phyloP scores from a whole-genome alignment of 2,113 vertebrate genomes.

The Upupa epops region DNA sequence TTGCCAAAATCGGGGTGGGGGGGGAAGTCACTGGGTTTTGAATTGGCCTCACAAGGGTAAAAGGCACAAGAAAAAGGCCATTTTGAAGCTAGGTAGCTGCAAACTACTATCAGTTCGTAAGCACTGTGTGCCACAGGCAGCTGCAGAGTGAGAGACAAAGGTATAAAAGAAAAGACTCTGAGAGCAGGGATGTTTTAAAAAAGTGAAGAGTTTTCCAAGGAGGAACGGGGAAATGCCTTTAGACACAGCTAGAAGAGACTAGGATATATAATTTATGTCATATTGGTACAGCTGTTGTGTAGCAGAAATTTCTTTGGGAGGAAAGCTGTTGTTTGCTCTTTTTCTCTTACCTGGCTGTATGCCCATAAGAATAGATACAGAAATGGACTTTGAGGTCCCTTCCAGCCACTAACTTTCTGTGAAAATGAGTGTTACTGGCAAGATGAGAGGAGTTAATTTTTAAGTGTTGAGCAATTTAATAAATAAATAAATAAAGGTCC shows the following conservation, averaged over 20 bases:
- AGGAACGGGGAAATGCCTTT: conserved; percentile 22
- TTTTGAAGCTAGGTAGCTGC: not conserved
- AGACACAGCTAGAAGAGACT: not conserved
- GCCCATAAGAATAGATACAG: not conserved
- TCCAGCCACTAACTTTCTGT: too few relatives aligned
- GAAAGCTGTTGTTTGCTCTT: not conserved
- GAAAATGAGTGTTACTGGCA: not conserved
- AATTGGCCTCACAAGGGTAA: not conserved
- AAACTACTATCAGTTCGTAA: not conserved
- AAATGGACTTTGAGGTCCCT: not conserved
- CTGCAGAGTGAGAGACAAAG: not conserved
- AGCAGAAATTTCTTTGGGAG: not conserved
- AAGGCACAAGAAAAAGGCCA: not conserved
- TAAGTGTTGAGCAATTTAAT: not conserved
- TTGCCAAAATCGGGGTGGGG: not conserved
- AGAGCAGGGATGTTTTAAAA: not conserved
- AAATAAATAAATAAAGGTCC: not conserved
- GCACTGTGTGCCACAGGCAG: not conserved
- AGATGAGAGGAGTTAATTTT: not conserved
- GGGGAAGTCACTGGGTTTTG: not conserved
- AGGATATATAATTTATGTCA: not conserved
- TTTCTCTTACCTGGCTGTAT: not conserved
- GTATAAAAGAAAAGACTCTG: not conserved
- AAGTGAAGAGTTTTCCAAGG: not conserved
- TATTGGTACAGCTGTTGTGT: not conserved